Conservation (phyloP, 2,888 invertebrate species). For the Elegia similella region DNA sequence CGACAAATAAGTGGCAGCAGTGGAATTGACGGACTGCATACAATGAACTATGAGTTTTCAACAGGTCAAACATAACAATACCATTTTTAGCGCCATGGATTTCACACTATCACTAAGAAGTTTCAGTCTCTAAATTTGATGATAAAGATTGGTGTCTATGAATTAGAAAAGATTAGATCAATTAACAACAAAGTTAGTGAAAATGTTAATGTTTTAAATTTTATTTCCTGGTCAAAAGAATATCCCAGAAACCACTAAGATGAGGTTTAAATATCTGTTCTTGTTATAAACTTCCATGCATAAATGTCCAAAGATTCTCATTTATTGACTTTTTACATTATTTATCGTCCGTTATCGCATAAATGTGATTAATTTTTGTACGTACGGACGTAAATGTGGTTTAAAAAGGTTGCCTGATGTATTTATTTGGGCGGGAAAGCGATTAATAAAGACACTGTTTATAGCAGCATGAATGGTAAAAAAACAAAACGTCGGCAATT, state of each 20-base stretch:
- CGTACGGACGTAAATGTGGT: constrained; percentile 2
- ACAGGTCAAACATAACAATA: no score
- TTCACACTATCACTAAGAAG: no score
- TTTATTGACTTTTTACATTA: constrained; percentile 1
- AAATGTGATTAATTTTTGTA: constrained; percentile 7
- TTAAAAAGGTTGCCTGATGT: constrained; percentile 12
- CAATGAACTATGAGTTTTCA: no score
- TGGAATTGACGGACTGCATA: no score
- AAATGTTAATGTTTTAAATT: no score
- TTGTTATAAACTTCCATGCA: not conserved
- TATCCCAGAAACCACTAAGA: not conserved
- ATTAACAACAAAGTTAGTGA: no score
- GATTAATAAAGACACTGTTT: constrained; percentile 5
- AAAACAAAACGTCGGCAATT: not conserved
- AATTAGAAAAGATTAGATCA: no score
- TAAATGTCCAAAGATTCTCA: constrained; percentile 1
- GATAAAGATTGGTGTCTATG: no score
- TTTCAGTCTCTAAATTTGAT: no score
- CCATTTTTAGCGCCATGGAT: no score
- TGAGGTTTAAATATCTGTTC: not conserved
- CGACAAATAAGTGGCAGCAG: no score
- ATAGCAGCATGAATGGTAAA: not conserved
- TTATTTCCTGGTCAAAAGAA: not conserved
- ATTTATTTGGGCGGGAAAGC: constrained; percentile 4
- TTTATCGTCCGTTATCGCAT: constrained; percentile 9